A percentile compares a stretch with the other conserved stretches of the same genome.
Evolutionary conservation across 2,888 invertebrate genomes (phyloP).

Genomic region (Parnassius smintheus): DNA sequence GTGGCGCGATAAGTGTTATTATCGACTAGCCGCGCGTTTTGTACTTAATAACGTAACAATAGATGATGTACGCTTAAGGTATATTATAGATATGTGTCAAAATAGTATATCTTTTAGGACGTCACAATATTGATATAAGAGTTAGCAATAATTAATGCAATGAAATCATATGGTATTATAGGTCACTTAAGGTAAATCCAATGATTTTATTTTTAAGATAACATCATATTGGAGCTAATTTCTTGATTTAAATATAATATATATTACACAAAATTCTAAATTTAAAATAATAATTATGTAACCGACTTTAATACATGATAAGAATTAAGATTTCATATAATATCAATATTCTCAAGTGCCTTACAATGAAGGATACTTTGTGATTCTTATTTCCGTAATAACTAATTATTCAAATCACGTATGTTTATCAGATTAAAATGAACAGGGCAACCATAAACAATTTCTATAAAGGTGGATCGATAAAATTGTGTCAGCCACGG

Average conservation of each 20-base stretch:
- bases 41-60: slow-evolving; percentile 9
- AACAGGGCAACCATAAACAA: too few relatives aligned
- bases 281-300: too few relatives aligned
- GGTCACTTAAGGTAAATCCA: slow-evolving; percentile 18
- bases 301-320: too few relatives aligned
- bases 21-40: slow-evolving; percentile 1
- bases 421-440: too few relatives aligned
- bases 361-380: slow-evolving; percentile 2
- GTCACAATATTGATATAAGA: slow-evolving; percentile 26
- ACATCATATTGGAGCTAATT: not conserved
- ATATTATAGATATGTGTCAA: slow-evolving; percentile 25
- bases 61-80: slow-evolving; percentile 16
- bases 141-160: slow-evolving; percentile 23
- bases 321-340: not conserved
- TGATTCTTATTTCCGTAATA: slow-evolving; percentile 3
- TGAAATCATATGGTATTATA: slow-evolving; percentile 1
- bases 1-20: not conserved
- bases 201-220: slow-evolving; percentile 2
- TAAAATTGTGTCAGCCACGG: too few relatives aligned
- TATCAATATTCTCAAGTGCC: slow-evolving; percentile 12
- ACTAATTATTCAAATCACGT: too few relatives aligned
- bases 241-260: not conserved
- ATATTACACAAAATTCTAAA: too few relatives aligned
- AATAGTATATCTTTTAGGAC: slow-evolving; percentile 25
- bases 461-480: too few relatives aligned